phyloP scores from a whole-genome alignment of 2,888 invertebrate genomes.

The Nezara viridula region DNA sequence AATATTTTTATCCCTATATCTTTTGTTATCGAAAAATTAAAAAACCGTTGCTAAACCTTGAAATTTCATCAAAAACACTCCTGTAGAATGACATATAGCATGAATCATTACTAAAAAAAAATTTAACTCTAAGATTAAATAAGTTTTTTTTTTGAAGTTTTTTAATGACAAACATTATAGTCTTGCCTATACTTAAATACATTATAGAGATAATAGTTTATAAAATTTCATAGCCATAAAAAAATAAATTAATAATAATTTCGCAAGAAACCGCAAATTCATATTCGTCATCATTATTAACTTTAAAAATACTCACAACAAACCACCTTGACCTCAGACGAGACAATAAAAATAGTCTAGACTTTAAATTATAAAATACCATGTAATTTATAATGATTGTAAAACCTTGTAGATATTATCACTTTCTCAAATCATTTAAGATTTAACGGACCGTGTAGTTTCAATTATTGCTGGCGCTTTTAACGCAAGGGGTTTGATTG shows the following conservation, averaged over 20 bases:
- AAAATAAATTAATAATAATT: background rate
- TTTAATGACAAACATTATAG: too few relatives aligned
- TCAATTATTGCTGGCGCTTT: background rate
- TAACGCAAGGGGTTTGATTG: background rate
- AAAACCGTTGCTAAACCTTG: too few relatives aligned
- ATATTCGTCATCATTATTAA: background rate
- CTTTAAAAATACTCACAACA: background rate
- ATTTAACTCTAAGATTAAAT: too few relatives aligned
- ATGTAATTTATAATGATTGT: background rate
- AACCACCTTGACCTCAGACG: background rate
- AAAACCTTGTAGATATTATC: background rate
- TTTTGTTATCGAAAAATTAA: too few relatives aligned
- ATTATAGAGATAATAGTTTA: too few relatives aligned
- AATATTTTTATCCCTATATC: too few relatives aligned
- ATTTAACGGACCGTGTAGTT: background rate
- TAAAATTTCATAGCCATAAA: background rate
- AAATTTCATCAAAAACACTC: too few relatives aligned
- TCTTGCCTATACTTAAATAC: too few relatives aligned
- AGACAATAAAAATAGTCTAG: background rate
- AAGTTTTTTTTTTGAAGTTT: too few relatives aligned
- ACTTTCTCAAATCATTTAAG: constrained; percentile 4
- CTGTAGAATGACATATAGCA: too few relatives aligned
- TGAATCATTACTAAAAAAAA: too few relatives aligned
- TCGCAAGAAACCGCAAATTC: background rate
- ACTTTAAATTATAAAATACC: background rate